A percentile compares a stretch with the other conserved stretches of the same genome.
Evolutionary conservation across 2,888 invertebrate genomes (phyloP).

Genomic region (Calephelis perditalis): DNA sequence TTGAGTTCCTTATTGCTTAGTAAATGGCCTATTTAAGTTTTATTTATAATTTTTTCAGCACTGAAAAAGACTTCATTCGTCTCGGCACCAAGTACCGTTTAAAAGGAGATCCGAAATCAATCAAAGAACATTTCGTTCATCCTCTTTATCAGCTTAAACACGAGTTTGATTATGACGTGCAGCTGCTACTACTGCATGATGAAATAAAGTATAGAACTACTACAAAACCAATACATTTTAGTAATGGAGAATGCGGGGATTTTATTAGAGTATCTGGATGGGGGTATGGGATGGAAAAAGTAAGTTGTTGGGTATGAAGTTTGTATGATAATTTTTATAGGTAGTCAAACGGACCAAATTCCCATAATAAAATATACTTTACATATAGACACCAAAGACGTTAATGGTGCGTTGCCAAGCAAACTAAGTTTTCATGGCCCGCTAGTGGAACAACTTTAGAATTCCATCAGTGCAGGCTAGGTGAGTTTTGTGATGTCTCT

Average conservation of each 20-base stretch:
- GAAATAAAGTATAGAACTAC: constrained; percentile 35
- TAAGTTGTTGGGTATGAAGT: constrained; percentile 26
- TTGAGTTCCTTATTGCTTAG: too few species aligned
- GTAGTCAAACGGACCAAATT: too few species aligned
- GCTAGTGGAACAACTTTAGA: too few species aligned
- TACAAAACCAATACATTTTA: constrained; percentile 37
- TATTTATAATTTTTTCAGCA: constrained; percentile 28
- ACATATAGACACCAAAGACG: too few species aligned
- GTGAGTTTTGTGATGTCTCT: too few species aligned
- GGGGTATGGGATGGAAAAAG: constrained; percentile 54
- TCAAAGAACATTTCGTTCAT: constrained; percentile 43
- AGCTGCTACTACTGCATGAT: constrained; percentile 39
- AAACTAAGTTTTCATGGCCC: too few species aligned
- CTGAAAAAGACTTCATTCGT: constrained; percentile 41
- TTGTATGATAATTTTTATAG: too few species aligned
- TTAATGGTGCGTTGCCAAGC: too few species aligned
- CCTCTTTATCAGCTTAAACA: constrained; percentile 43
- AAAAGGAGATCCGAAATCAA: constrained; percentile 36
- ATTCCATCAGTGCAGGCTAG: too few species aligned
- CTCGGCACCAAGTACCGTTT: constrained; percentile 43
- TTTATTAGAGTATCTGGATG: constrained; percentile 48
- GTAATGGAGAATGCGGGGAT: constrained; percentile 34
- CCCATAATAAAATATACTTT: too few species aligned
- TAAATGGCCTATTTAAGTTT: too few species aligned
- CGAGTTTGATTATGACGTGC: constrained; percentile 53